Base-by-base conservation (phyloP, 2,797 vertebrate genomes). In the Myotis vivesi region DNA sequence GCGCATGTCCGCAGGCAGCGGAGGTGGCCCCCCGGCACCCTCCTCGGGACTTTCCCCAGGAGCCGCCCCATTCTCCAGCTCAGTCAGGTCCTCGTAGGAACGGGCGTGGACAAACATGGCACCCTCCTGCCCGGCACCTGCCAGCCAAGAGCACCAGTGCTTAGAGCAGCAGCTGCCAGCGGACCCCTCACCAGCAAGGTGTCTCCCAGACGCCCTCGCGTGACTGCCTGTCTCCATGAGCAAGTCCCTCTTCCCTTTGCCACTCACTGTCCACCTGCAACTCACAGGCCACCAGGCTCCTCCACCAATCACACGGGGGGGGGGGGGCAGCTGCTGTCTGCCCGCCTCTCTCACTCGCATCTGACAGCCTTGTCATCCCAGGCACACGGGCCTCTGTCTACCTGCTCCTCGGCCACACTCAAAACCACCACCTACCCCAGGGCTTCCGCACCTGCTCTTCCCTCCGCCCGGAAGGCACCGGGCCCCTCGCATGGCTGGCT, bases 41-140 rank as follows among this genome's bases (percentile, higher is more conserved):
- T 98, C 98, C 51, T 98, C 97, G 0, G 97, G 97, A 66, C 92
- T 98, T 84, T 80, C 97, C 0, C 76, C 94, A 0, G 9, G 25
- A 0, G 94, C 88, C 0, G 19, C 97, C 75, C 97, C 98, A 87
- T 98, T 96, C 98, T 94, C 98, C 0, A 95, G 98, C 98, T 86
- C 98, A 0, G 98, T 99, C 97, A 99, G 98, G 97, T 99, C 99
- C 97, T 99, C 99, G 0, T 99, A 99, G 79, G 99, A 99, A 96
- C 98, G 98, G 1, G 99, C 97, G 44, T 99, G 99, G 96, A 99
- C 98, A 0, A 99, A 99, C 99, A 99, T 99, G 80, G 99, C 98
- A 92, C 98, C 99, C 97, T 99, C 98, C 98, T 99, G 99, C 93
- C 98, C 99, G 0, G 99, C 99, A 83, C 99, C 99, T 99, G 97